Percentiles rank a stretch among this genome's conserved stretches.
phyloP scores from a whole-genome alignment of 2,888 invertebrate genomes.

The Dolichopus griseipennis region DNA sequence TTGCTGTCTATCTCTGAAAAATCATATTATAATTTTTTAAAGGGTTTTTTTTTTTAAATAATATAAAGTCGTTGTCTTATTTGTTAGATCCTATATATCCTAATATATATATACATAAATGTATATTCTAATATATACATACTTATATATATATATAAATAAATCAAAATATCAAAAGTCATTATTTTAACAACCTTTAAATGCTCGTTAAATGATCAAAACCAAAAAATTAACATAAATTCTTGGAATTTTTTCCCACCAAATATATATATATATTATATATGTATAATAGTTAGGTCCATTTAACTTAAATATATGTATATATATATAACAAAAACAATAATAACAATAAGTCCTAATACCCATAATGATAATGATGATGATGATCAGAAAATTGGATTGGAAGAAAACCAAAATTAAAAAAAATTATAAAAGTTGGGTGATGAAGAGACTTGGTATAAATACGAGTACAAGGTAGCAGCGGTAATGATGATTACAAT shows the following conservation, averaged over 20 bases:
- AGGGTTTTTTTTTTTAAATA: too few species aligned
- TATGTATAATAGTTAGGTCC: slow-evolving; percentile 2
- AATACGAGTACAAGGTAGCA: too few species aligned
- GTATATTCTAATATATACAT: not conserved
- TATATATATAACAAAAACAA: too few species aligned
- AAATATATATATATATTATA: too few species aligned
- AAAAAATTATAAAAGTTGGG: too few species aligned
- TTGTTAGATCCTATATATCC: too few species aligned
- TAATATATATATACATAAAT: not conserved
- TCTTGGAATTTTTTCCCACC: slow-evolving; percentile 2
- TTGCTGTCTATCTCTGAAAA: too few species aligned
- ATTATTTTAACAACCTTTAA: slow-evolving; percentile 3
- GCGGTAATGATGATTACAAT: too few species aligned
- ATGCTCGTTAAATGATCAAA: not conserved
- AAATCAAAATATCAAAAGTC: slow-evolving; percentile 6
- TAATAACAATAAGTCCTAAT: not conserved
- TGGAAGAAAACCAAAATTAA: not conserved
- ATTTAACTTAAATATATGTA: not conserved
- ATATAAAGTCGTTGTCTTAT: too few species aligned
- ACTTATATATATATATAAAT: not conserved
- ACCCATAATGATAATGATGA: not conserved
- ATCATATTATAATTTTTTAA: too few species aligned
- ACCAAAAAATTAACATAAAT: not conserved
- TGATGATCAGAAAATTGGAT: too few species aligned
- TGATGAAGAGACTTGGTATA: too few species aligned